Evolutionary conservation across 2,797 vertebrate genomes (phyloP).

Genomic region (Nannoperca australis): DNA sequence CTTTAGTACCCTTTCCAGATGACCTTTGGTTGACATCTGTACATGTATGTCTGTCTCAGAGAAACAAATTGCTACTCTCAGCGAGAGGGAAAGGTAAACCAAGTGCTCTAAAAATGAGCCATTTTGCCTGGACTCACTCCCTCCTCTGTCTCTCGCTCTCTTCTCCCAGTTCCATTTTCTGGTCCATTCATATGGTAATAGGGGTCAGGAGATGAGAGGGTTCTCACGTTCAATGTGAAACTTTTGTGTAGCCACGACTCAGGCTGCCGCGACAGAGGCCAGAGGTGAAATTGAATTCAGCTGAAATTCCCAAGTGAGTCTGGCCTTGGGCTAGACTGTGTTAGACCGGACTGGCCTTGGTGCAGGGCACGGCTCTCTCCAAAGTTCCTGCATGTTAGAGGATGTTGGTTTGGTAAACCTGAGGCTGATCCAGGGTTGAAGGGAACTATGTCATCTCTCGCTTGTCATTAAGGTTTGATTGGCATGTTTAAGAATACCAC

Average conservation of each 20-base stretch:
- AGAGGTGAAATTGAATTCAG: constrained; percentile 90
- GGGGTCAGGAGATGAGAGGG: constrained; percentile 94
- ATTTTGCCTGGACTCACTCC: constrained; percentile 33
- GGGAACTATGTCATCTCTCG: constrained; percentile 3
- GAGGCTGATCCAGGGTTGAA: constrained; percentile 17
- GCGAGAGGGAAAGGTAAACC: constrained; percentile 36
- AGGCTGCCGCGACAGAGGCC: constrained; percentile 87
- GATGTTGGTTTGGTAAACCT: constrained; percentile 20
- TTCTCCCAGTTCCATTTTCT: constrained; percentile 77
- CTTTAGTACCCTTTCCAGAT: not conserved
- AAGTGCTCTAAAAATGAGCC: constrained; percentile 27
- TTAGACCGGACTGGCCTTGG: constrained; percentile 60
- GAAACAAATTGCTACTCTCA: constrained; percentile 9
- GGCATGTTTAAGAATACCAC: not conserved
- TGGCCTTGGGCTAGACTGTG: constrained; percentile 69
- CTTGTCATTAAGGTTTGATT: constrained; percentile 10
- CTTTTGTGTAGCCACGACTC: constrained; percentile 89
- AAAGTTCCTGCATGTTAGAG: constrained; percentile 11
- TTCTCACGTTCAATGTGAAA: constrained; percentile 95
- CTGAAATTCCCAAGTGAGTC: constrained; percentile 86
- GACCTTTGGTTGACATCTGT: not conserved
- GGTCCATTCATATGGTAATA: constrained; percentile 94
- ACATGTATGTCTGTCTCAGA: constrained; percentile 20
- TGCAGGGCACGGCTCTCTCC: not conserved
- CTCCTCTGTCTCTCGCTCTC: constrained; percentile 40